Evolutionary conservation across 1,140 invertebrate genomes (phyloP).

Genomic region (Chlorops oryzae): DNA sequence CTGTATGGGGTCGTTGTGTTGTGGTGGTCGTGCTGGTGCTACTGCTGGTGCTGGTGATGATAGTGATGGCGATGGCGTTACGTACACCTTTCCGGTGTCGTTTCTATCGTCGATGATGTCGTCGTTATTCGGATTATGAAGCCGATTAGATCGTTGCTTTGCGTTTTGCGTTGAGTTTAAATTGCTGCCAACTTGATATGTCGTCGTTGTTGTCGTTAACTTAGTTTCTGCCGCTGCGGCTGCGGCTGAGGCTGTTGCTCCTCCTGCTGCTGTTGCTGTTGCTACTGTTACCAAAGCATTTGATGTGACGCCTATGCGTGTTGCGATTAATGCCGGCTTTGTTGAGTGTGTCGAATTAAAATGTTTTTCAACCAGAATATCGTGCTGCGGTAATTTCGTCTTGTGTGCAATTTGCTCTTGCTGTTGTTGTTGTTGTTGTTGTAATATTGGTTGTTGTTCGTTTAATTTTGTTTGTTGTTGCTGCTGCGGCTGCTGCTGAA

Average conservation of each 20-base stretch:
- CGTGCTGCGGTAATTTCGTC: background rate
- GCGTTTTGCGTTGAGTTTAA: no score
- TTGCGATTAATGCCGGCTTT: no score
- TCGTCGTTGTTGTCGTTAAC: background rate
- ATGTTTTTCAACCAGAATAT: no score
- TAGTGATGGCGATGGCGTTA: conserved; percentile 3
- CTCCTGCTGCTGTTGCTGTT: conserved; percentile 5
- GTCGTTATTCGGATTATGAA: background rate
- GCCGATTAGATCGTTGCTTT: no score
- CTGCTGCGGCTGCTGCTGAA: background rate
- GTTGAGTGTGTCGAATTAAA: no score
- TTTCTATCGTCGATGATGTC: background rate
- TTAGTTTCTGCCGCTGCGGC: background rate
- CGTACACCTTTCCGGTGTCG: no score
- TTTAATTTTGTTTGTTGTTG: background rate
- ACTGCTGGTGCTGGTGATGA: no score
- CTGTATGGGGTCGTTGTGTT: conserved; percentile 4
- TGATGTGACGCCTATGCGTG: no score
- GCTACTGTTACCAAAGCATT: conserved; percentile 8
- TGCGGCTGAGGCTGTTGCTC: background rate
- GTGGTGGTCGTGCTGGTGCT: conserved; percentile 3
- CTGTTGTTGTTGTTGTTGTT: conserved; percentile 9
- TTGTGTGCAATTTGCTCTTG: background rate
- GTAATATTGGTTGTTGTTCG: background rate
- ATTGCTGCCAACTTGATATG: no score